Evolutionary conservation across 1,140 invertebrate species (phyloP), one percentile per base, ranked within the genome.

Genomic region (Homarus americanus): DNA sequence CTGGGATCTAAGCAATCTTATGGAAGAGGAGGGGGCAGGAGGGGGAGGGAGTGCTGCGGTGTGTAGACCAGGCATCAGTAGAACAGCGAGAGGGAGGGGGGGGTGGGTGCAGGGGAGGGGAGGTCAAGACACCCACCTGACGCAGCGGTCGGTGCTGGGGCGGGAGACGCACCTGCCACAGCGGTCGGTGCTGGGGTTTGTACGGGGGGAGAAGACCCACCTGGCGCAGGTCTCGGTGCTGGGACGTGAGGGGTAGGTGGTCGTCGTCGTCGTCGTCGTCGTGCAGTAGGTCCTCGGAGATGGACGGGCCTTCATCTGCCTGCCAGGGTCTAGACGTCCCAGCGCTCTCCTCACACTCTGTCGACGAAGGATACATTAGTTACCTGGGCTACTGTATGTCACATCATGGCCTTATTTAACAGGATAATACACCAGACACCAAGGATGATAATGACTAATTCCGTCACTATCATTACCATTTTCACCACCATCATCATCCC

Each of bases 131-230:
- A 72, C 63, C 63, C 69, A 72, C 69, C 63, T 72, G 49, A 15
- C 34, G 49, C 15, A 76, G 72, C 20, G 72, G 34, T 10, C 44
- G 17, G 69, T 84, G 63, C 12, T 41, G 40, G 82, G 40, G 58
- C 20, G 79, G 79, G 20, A 82, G 49, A 34, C 72, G 34, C 69
- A 85, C 66, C 83, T 85, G 73, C 24, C 38, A 38, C 28, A 87
- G 73, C n/a, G 75, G 53, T 40, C 73, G 83, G 40, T 85, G 69
- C 44, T 85, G 66, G 10, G 41, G 76, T 5, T 58, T 15, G 36
- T n/a, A 17, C 28, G 83, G n/a, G 41, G 82, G 78, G 41, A 36
- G 79, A n/a, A 82, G 9, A 82, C 79, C 79, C 79, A 82, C 79
- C 79, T 82, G 79, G n/a, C 79, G 79, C 1, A 58, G 79, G 32